A percentile compares a stretch with the other conserved stretches of the same genome.
Conservation (phyloP, 2,888 invertebrate species). For the Cynaeus angustus region DNA sequence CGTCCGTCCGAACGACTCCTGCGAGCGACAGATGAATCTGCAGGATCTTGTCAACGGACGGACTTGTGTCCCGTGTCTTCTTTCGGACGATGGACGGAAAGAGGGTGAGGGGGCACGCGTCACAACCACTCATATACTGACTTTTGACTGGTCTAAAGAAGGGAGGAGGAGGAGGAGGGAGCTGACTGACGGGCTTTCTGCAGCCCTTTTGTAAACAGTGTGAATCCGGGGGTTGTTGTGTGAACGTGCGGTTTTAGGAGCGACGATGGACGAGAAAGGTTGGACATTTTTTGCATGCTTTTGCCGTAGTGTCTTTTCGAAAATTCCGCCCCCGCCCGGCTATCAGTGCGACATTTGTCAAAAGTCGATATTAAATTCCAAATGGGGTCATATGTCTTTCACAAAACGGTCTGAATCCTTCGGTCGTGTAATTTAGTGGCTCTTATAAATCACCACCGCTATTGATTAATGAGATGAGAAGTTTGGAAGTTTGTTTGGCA, state of each 20-base stretch:
- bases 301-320: too few species aligned
- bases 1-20: conserved; percentile 57
- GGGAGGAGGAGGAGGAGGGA: conserved; percentile 57
- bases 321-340: conserved; percentile 24
- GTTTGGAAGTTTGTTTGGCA: conserved; percentile 43
- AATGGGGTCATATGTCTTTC: conserved; percentile 62
- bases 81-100: conserved; percentile 51
- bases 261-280: conserved; percentile 34
- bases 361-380: conserved; percentile 63
- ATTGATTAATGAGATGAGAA: conserved; percentile 57
- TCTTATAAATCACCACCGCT: conserved; percentile 57
- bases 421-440: conserved; percentile 60
- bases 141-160: conserved; percentile 61
- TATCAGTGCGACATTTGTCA: conserved; percentile 57
- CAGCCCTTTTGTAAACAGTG: conserved; percentile 64
- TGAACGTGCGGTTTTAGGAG: conserved; percentile 51
- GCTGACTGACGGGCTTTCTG: conserved; percentile 54
- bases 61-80: conserved; percentile 47
- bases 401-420: conserved; percentile 58
- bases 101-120: conserved; percentile 59
- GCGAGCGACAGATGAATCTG: conserved; percentile 62
- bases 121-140: conserved; percentile 66
- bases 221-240: conserved; percentile 59
- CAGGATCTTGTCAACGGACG: conserved; percentile 58
- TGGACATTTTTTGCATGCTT: background rate